Conservation (phyloP, 1,140 invertebrate genomes). For the Zaprionus capensis region DNA sequence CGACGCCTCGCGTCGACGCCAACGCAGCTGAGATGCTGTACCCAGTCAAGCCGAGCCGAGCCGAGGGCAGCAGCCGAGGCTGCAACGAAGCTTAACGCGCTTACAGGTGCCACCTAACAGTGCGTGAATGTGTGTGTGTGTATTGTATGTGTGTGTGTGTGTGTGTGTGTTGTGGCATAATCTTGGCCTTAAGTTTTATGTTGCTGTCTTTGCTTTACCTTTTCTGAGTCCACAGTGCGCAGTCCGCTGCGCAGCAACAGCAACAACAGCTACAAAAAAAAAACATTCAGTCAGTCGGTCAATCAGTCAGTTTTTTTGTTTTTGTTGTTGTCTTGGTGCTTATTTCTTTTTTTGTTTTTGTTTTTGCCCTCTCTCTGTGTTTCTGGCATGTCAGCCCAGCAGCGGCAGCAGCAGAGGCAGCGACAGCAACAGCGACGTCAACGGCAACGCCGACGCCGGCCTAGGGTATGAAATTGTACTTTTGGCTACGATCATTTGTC, state of each 20-base stretch:
- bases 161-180: conserved; percentile 62
- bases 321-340: conserved; percentile 12
- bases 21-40: conserved; percentile 40
- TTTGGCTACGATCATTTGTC: conserved; percentile 83
- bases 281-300: conserved; percentile 61
- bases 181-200: conserved; percentile 72
- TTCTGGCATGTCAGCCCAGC: conserved; percentile 44
- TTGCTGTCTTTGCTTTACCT: conserved; percentile 69
- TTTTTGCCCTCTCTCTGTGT: conserved; percentile 3
- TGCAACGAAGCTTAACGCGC: conserved; percentile 24
- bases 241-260: neutral
- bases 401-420: conserved; percentile 27
- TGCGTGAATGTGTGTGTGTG: conserved; percentile 24
- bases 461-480: conserved; percentile 74
- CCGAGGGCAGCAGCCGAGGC: conserved; percentile 26
- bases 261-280: conserved; percentile 32
- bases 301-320: conserved; percentile 56
- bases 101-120: conserved; percentile 54
- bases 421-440: conserved; percentile 9
- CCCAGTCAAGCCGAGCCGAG: neutral
- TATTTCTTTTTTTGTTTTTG: conserved; percentile 11
- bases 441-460: conserved; percentile 49
- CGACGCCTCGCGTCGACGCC: neutral
- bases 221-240: conserved; percentile 52
- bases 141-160: conserved; percentile 10